Evolutionary conservation across 2,888 invertebrate genomes (phyloP), one percentile per base, ranked within the genome.

Genomic region (Andrena praecox): DNA sequence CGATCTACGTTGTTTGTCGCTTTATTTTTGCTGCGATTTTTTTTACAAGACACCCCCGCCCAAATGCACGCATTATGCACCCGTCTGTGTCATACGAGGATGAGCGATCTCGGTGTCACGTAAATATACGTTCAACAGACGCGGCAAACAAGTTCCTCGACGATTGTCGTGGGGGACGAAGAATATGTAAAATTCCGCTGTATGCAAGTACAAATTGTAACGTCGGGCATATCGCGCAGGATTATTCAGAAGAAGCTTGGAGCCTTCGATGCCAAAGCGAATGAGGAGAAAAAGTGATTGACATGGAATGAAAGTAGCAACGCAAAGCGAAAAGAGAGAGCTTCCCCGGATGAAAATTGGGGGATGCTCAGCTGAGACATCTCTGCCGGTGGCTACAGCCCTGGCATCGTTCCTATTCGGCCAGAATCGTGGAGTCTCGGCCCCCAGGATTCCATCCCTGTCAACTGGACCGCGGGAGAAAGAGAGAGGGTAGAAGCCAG

Each of bases 361-460:
- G 24, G 54, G 16, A 6, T 27, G 27, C 35, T 3, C 24, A 48
- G 50, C 20, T 16, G 16, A 54, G 66, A 74, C 54, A 33, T 60
- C 27, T 66, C 76, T 64, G 48, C 2, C 20, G 42, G 50, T 69
- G 50, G 76, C 27, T 78, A 91, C 93, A 90, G 82, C 89, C 89
- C 93, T 93, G 93, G 33, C 35, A 84, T 88, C 87, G 90, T 86
- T 86, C 82, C 80, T 75, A 82, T 70, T 90, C 91, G 91, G 85
- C 63, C 71, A 62, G 68, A 82, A 79, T 91, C 92, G 92, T 88
- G 87, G 82, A 86, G 85, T 82, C 89, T 90, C 91, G 91, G 82
- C 70, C 72, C 56, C 82, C 85, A 77, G 42, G 42, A 42, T 42
- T 42, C 42, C 42, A 75, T 76, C 82, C 82, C 89, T 91, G 91